Base-by-base conservation (phyloP, 1,140 invertebrate genomes). In the Drosophila jambulina region DNA sequence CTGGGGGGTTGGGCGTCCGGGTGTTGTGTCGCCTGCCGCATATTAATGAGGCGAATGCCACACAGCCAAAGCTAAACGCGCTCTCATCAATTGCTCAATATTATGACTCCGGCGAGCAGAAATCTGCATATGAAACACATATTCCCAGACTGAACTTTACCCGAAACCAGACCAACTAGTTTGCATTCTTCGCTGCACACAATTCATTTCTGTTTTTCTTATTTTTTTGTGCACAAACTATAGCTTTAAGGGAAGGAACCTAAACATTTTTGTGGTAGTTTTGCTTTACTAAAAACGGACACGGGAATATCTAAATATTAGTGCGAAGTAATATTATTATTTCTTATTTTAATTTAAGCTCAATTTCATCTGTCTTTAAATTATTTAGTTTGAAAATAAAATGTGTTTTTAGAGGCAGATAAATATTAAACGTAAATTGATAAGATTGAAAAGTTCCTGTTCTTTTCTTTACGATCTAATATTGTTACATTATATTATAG, bases 31-130 rank as follows among this genome's bases (percentile, higher is more conserved):
- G 84, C 84, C 63, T 82, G 75, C 78, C 80, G 85, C 85, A 90
- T 90, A 90, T 90, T 90, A 90, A 90, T 90, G 85, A 90, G 80
- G 81, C 70, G 68, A 49, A 59, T 81, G 85, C 77, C 80, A 72
- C 49, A 67, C 54, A 54, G 43, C 32, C 54, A 40, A 48, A 48
- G 64, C 77, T 69, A 76, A 61, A 53, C 54, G 57, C 72, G 77
- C 64, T 62, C 53, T 67, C 84, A 87, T 88, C 84, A 87, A 87
- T 88, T 88, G 87, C 84, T 88, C 84, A 84, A 87, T 88, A 88
- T 80, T 80, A 80, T 69, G 67, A 79, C 53, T 82, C 46, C 56
- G 40, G 56, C 63, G 62, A 78, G 51, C 48, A 48, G 23, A 61
- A 78, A 78, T 88, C 83, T 88, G 84, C 83, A 88, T 87, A 83